Base-by-base conservation (phyloP, 2,888 invertebrate genomes). In the Ophioninae sp. region DNA sequence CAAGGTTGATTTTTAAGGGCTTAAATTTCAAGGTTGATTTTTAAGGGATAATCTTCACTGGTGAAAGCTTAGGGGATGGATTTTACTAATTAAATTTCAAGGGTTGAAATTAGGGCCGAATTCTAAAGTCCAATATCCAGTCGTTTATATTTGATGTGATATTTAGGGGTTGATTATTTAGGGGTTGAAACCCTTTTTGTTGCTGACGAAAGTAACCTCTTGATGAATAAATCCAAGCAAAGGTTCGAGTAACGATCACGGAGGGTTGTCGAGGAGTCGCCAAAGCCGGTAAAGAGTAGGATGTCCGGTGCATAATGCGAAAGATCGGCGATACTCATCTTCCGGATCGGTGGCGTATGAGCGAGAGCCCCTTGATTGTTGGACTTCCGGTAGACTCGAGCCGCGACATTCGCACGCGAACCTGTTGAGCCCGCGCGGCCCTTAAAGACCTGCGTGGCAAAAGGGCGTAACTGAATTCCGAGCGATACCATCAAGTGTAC, bases 351-450 rank as follows among this genome's bases (percentile, higher is more conserved):
- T 73, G 51, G 30, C 64, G 23, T 74, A 64, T 74, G 59, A 64
- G 74, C 64, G 64, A 64, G 8, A 13, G 30, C 74, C 63, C 80
- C 74, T 82, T 87, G 89, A 88, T 88, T 88, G 90, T 89, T 90
- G 89, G 88, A 91, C 91, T 91, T 91, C 90, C 90, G 90, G 89
- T 89, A 51, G 82, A 85, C 85, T 86, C 83, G 86, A 85, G 84
- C 90, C 91, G 37, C 6, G 41, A 56, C 20, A 69, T 17, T n/a
- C 39, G 88, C 92, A 92, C 91, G 92, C 92, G 85, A 92, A 92
- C 92, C 92, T 92, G 92, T 92, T 92, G 92, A 88, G 81, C 69
- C 64, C 23, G 58, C 22, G 51, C 51, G 30, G 30, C 17, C 51
- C 51, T 37, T n/a, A 37, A 74, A 51, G 39, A 51, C 20, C 13